Evolutionary conservation across 2,797 vertebrate genomes (phyloP).

Genomic region (Mormyrus hasselquistii): DNA sequence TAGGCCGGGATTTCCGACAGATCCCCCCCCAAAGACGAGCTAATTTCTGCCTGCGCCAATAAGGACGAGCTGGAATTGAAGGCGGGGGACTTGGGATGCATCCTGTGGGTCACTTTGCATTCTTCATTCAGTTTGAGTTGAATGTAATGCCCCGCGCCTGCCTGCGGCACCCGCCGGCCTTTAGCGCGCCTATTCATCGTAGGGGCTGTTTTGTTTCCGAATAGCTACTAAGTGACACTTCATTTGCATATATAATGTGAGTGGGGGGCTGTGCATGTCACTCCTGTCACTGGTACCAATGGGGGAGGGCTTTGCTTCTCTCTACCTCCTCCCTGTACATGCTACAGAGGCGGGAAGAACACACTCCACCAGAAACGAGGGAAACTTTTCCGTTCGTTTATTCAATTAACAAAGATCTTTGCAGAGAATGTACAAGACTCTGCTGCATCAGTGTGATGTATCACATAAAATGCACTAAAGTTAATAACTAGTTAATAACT

Average conservation of each 20-base stretch:
- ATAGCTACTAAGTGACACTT: conserved; percentile 49
- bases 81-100: neutral
- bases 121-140: conserved; percentile 64
- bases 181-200: conserved; percentile 48
- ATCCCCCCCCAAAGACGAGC: neutral
- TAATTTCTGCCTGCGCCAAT: conserved; percentile 6
- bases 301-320: conserved; percentile 27
- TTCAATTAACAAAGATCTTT: neutral
- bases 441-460: neutral
- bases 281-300: conserved; percentile 42
- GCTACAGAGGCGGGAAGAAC: neutral
- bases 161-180: conserved; percentile 58
- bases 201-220: conserved; percentile 37
- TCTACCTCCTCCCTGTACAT: conserved; percentile 4
- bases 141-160: conserved; percentile 59
- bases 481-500: neutral
- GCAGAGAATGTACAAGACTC: neutral
- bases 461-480: neutral
- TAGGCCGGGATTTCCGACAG: conserved; percentile 1
- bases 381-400: neutral
- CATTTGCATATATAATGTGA: conserved; percentile 41
- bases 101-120: conserved; percentile 23
- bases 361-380: neutral
- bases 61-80: neutral
- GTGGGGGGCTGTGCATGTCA: conserved; percentile 39